Conservation (phyloP, 2,797 vertebrate genomes). For the Spinus olivaceus region DNA sequence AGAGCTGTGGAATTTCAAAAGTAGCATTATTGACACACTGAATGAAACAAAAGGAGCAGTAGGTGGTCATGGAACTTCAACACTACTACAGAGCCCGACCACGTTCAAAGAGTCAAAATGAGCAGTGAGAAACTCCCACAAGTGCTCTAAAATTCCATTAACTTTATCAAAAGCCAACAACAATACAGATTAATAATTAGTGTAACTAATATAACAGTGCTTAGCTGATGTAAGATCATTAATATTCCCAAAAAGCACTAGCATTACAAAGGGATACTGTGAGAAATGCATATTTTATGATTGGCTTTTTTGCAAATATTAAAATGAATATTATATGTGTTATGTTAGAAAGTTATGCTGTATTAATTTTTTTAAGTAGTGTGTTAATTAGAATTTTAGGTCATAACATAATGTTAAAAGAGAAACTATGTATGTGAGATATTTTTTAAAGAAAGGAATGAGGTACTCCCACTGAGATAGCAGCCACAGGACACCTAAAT, state of each 20-base stretch:
- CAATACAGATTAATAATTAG: neutral
- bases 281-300: neutral
- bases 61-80: neutral
- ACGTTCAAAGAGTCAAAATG: neutral
- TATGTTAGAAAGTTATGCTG: neutral
- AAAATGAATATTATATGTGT: neutral
- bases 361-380: neutral
- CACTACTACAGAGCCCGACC: neutral
- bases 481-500: neutral
- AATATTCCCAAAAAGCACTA: neutral
- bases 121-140: neutral
- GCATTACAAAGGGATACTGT: neutral
- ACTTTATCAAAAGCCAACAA: neutral
- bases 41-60: neutral
- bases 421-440: neutral
- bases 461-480: neutral
- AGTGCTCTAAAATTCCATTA: neutral
- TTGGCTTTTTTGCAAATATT: neutral
- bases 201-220: neutral
- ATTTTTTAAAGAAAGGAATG: neutral
- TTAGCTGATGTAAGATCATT: neutral
- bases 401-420: neutral
- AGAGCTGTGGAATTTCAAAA: neutral
- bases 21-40: neutral
- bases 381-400: neutral